phyloP scores from a whole-genome alignment of 2,797 vertebrate species.

The Taeniopygia guttata region DNA sequence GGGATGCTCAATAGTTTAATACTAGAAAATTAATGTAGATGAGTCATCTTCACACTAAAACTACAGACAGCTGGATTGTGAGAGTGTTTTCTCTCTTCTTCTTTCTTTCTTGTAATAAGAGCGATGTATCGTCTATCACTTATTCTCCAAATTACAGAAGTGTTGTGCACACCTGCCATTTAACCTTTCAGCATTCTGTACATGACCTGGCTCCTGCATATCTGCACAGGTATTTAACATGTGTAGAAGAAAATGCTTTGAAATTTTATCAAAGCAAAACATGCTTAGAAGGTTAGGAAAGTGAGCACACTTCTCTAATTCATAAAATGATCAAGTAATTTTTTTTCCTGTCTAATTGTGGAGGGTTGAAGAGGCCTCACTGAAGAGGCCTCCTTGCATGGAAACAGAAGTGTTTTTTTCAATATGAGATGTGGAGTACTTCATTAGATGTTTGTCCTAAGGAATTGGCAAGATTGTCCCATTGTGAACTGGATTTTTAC shows the following conservation, averaged over 20 bases:
- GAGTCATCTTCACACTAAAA: slow-evolving; percentile 13
- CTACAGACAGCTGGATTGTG: background rate
- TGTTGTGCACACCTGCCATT: background rate
- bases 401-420: background rate
- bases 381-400: fast-evolving
- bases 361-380: background rate
- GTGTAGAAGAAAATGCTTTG: background rate
- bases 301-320: background rate
- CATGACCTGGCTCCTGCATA: background rate
- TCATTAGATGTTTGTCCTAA: background rate
- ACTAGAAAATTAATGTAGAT: background rate
- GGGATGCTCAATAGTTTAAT: background rate
- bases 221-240: background rate
- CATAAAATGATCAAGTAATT: background rate
- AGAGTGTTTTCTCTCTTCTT: background rate
- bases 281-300: background rate
- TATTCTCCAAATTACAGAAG: background rate
- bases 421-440: background rate
- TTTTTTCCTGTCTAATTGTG: background rate
- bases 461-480: background rate
- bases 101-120: background rate
- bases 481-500: background rate
- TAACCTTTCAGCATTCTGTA: background rate
- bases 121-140: background rate
- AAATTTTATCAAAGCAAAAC: background rate